Base-by-base conservation (phyloP, 2,888 invertebrate species). In the Watsonalla binaria region DNA sequence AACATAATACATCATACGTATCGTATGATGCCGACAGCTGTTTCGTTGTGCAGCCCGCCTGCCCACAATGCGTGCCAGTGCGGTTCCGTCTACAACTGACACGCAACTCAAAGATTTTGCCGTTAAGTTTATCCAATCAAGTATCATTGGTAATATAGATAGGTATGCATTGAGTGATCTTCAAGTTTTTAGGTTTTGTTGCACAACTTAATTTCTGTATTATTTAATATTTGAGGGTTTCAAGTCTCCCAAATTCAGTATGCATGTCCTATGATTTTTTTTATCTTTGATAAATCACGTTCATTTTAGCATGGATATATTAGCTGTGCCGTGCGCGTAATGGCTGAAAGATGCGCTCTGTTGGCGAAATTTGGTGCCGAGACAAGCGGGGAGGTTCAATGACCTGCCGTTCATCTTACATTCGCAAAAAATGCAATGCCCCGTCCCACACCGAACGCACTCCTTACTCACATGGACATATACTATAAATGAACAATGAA, bases 341-440 rank as follows among this genome's bases (percentile, higher is more conserved):
- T 54, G 63, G 69, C 58, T 78, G 68, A 66, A 81, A 81, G 84
- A 83, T 82, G 84, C 84, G 86, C 80, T 83, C 64, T 74, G 84
- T 72, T 83, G 81, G 83, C 79, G 76, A 86, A 82, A 79, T 87
- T 86, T 75, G 79, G 82, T 74, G 78, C 78, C 80, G 82, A 84
- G 86, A 82, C 83, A 75, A 74, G 75, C 80, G 71, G 72, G 73
- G 66, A 74, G 75, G 90, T 84, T 90, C 88, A 82, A 77, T 71
- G 84, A 84, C 82, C 86, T 77, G 67, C 76, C 81, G 83, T 84
- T 86, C 87, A 84, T 89, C 84, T 87, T 78, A 69, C 71, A 78
- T 72, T 76, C 80, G 86, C 89, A 90, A 90, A 90, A 90, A 90
- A 88, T 90, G 89, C 88, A 90, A 74, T 85, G 88, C 76, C 80